Base-by-base conservation (phyloP, 1,140 invertebrate genomes). In the Ips typographus region DNA sequence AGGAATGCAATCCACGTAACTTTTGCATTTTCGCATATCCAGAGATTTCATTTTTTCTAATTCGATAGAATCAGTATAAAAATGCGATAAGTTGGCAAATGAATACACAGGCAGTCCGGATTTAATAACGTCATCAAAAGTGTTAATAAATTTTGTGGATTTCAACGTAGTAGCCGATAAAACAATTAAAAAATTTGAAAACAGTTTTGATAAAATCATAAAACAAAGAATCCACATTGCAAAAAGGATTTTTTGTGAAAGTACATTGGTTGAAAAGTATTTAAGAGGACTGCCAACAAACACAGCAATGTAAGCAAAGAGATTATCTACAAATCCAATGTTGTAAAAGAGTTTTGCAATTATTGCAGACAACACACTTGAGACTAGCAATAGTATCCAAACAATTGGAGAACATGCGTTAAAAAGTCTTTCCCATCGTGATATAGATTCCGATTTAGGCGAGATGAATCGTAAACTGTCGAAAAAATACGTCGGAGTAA, bases 401-500 rank as follows among this genome's bases (percentile, higher is more conserved):
- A 61, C 44, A 1, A 4, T 37, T 8, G 8, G 4, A 6, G 59
- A 37, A 61, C 44, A 44, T 5, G 47, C 4, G 44, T 3, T 8
- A 38, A 47, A 61, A 6, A 49, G 8, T 39, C 59, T 61, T 22
- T 3, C 47, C 59, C 59, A 61, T 4, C 44, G 5, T 36, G 41
- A 2, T 43, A 61, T 47, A 22, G n/a, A 8, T 47, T 36, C 7
- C 7, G 56, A 40, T 58, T 41, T 58, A 1, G 56, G 56, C 5
- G 37, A 8, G 6, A 58, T 5, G 36, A 58, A 58, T 5, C 40
- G 56, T 7, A 58, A 40, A 8, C 38, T 8, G 36, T 58, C 56
- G 56, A 40, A 58, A 2, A 58, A 58, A 41, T 58, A 58, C 36
- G 56, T 8, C 7, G 56, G 56, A 7, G 56, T 58, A 8, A 58